A percentile compares a stretch with the other conserved stretches of the same genome.
Evolutionary conservation across 2,113 vertebrate genomes (phyloP).

Genomic region (Hypocryptadius cinnamomeus): DNA sequence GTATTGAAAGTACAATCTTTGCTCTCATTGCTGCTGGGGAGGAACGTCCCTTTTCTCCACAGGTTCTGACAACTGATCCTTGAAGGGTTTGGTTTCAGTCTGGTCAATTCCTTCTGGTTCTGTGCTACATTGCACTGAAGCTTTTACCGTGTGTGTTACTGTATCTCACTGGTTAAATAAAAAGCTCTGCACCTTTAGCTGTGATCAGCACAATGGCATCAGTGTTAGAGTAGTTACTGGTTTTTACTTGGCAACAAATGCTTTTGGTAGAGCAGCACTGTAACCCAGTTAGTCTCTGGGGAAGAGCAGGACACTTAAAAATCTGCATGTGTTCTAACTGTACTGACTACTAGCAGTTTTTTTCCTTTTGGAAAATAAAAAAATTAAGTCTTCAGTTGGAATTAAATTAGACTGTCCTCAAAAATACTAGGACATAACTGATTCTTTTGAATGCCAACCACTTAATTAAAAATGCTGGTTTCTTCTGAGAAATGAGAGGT

Average conservation of each 20-base stretch:
- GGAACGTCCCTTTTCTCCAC: background rate
- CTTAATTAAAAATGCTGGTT: background rate
- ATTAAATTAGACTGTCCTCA: background rate
- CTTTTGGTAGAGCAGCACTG: slow-evolving; percentile 16
- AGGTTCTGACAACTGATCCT: background rate
- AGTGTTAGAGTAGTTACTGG: background rate
- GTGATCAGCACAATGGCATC: background rate
- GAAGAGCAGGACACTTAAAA: background rate
- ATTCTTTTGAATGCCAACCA: background rate
- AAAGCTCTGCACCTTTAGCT: background rate
- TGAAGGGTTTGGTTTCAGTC: background rate
- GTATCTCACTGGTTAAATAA: background rate
- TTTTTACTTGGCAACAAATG: background rate
- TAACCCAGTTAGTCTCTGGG: background rate
- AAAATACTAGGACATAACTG: background rate
- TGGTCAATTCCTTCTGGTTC: background rate
- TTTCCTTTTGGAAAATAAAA: background rate
- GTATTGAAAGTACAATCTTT: background rate
- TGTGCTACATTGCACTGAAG: background rate
- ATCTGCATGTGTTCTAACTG: background rate
- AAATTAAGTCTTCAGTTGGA: background rate
- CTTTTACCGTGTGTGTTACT: background rate
- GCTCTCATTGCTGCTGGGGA: background rate
- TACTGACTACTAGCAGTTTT: background rate
- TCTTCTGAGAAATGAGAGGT: background rate